Percentiles rank a stretch among this genome's conserved stretches.
phyloP scores from a whole-genome alignment of 2,888 invertebrate species.

The Lepeophtheirus nordmannii region DNA sequence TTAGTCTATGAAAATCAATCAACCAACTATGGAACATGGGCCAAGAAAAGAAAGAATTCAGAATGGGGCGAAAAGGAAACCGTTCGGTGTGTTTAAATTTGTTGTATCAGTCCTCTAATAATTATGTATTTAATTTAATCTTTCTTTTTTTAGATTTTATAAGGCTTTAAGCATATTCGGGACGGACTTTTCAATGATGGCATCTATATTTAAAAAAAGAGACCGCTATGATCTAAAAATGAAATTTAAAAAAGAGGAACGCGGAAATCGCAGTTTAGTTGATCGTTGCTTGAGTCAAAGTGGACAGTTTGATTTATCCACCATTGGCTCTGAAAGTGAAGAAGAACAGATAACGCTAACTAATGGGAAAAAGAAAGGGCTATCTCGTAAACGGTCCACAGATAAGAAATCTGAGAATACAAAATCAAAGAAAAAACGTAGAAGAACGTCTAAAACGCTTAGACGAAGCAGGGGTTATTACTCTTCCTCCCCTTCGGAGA shows the following conservation, averaged over 20 bases:
- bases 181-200: constrained; percentile 82
- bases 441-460: not conserved
- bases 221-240: constrained; percentile 65
- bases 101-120: not conserved
- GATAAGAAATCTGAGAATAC: not conserved
- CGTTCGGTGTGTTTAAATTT: constrained; percentile 22
- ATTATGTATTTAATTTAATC: not conserved
- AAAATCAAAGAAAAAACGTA: not conserved
- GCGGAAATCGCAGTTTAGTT: constrained; percentile 48
- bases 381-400: not conserved
- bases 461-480: not conserved
- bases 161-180: constrained; percentile 73
- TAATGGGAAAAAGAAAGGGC: not conserved
- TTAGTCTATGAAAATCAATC: constrained; percentile 45
- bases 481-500: not conserved
- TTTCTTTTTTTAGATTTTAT: constrained; percentile 39
- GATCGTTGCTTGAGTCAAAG: constrained; percentile 57
- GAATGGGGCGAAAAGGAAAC: constrained; percentile 49
- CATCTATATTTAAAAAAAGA: constrained; percentile 59
- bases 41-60: constrained; percentile 48
- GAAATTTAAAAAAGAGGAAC: constrained; percentile 84
- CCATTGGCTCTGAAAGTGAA: constrained; percentile 9
- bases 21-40: constrained; percentile 34
- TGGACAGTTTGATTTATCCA: constrained; percentile 45
- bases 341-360: constrained; percentile 1